Evolutionary conservation across 1,140 invertebrate genomes (phyloP), one percentile per base, ranked within the genome.

Genomic region (Telenomus remus): DNA sequence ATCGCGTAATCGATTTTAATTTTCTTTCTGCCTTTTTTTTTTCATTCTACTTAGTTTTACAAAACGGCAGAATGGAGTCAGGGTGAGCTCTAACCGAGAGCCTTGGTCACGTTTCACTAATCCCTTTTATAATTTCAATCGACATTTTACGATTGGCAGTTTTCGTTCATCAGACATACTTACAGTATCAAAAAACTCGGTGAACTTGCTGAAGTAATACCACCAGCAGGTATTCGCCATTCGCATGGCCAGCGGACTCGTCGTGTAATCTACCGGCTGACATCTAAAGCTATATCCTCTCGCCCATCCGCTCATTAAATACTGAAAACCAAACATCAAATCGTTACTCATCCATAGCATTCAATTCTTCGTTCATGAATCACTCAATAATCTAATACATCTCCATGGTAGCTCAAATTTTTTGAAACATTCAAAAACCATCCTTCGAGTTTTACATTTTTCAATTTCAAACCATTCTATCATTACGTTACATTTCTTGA

Each of bases 161-260:
- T n/a, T n/a, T n/a, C n/a, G n/a, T n/a, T n/a, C n/a, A n/a, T n/a
- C n/a, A n/a, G n/a, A 6, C 6, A 27, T 27, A 27, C 88, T 90
- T 85, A 95, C 92, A 57, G 97, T 98, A 89, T 99, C 97, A 83
- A 97, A 93, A 90, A 98, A 98, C 88, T 99, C 97, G 60, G 97
- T 95, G 87, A 97, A 97, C 89, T 98, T 99, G 73, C 96, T 97
- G 89, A 98, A 95, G 89, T 97, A 99, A 85, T 98, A 99, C 96
- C 96, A 97, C 96, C 96, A 98, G 83, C 96, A 95, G 19, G 94
- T 96, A 74, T 92, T 91, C 3, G 95, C 95, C 95, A 98, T 98
- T 88, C 95, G 92, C 82, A 97, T 89, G 14, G 95, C 96, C 88
- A 93, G 89, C 11, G 94, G 92, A 85, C 90, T 95, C 57, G 92